A percentile compares a stretch with the other conserved stretches of the same genome.
phyloP scores from a whole-genome alignment of 2,888 invertebrate genomes.

The Arctia plantaginis region DNA sequence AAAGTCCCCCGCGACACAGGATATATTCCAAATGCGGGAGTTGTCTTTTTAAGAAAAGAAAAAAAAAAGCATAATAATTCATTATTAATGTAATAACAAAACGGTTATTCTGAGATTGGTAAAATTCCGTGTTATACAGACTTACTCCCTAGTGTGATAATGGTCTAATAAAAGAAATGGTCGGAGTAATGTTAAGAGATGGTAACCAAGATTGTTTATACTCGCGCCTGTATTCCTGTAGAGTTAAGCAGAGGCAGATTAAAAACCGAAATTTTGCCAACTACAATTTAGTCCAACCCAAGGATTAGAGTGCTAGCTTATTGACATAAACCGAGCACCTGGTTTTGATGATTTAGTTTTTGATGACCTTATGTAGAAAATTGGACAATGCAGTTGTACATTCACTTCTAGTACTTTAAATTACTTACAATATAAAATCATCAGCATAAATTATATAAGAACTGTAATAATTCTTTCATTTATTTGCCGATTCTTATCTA shows the following conservation, averaged over 20 bases:
- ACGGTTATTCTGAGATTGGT: too few relatives aligned
- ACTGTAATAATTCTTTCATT: neutral
- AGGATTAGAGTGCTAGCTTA: neutral
- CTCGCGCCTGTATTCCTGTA: too few relatives aligned
- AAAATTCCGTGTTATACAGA: too few relatives aligned
- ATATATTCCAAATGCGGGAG: too few relatives aligned
- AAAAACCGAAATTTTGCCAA: neutral
- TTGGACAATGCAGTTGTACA: neutral
- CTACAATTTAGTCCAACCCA: neutral
- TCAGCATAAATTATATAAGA: neutral
- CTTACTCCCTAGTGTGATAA: too few relatives aligned
- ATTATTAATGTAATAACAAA: too few relatives aligned
- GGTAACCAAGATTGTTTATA: too few relatives aligned
- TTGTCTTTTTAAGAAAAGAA: too few relatives aligned
- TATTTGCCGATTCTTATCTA: constrained; percentile 15
- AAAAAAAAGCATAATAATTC: too few relatives aligned
- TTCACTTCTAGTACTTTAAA: neutral
- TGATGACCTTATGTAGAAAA: neutral
- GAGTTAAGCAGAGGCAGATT: neutral
- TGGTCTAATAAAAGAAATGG: too few relatives aligned
- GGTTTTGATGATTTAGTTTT: neutral
- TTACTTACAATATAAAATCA: neutral
- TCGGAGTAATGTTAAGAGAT: too few relatives aligned
- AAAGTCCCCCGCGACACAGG: too few relatives aligned
- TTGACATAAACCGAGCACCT: neutral